These are phyloP conservation scores for Zaprionus kolodkinae DNA, from an alignment of 1,140 invertebrate species.

Conservation along the genomic window DNA sequence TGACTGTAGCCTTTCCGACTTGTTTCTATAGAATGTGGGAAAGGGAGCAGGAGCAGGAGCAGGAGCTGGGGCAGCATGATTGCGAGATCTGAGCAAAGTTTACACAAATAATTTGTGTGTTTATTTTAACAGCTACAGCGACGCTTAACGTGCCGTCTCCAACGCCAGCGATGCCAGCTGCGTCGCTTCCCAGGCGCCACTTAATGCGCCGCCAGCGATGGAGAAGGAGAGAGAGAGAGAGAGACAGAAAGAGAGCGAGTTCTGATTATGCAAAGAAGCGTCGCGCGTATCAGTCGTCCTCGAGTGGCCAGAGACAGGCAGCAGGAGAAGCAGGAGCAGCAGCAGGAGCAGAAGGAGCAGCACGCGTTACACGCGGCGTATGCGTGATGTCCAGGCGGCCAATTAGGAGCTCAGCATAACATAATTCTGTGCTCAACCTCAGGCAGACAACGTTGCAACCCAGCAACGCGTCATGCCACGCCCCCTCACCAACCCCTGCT, in stretches of 20 bases:
- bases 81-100: conserved; percentile 66
- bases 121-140: conserved; percentile 75
- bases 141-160: conserved; percentile 45
- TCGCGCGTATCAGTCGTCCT: conserved; percentile 54
- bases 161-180: conserved; percentile 48
- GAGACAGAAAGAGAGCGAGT: not conserved
- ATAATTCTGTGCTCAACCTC: conserved; percentile 70
- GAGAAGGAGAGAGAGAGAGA: not conserved
- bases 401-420: conserved; percentile 59
- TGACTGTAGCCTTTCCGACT: no score
- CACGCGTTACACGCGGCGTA: conserved; percentile 50
- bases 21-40: not conserved
- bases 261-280: conserved; percentile 78
- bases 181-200: conserved; percentile 67
- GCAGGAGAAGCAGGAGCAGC: no score
- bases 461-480: conserved; percentile 15
- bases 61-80: not conserved
- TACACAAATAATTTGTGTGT: conserved; percentile 83
- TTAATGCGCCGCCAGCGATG: conserved; percentile 51
- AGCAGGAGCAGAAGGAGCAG: no score
- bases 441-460: conserved; percentile 48
- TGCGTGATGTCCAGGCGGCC: conserved; percentile 58
- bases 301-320: not conserved
- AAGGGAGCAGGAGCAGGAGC: not conserved
- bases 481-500: conserved; percentile 25